phyloP scores from a whole-genome alignment of 2,888 invertebrate genomes.

The Deroplatys truncata region DNA sequence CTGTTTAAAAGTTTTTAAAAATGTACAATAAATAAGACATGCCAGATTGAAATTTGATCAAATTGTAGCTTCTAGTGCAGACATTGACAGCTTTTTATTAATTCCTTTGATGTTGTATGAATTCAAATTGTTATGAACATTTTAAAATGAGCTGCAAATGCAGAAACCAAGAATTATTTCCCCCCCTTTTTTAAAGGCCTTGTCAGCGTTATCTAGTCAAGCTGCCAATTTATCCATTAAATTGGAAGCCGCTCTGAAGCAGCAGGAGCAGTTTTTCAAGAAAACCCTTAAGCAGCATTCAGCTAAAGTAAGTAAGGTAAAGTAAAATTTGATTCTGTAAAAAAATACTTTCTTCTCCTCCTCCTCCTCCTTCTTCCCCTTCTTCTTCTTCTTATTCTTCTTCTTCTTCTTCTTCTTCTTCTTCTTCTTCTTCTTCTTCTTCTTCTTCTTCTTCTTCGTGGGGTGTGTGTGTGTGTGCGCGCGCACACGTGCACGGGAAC shows the following conservation, averaged over 20 bases:
- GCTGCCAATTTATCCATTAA: conserved; percentile 47
- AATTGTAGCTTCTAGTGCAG: too few relatives aligned
- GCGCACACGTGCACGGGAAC: background rate
- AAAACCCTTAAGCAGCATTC: conserved; percentile 60
- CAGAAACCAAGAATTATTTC: background rate
- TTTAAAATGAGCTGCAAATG: background rate
- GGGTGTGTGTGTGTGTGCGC: too few relatives aligned
- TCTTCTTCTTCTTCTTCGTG: too few relatives aligned
- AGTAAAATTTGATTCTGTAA: background rate
- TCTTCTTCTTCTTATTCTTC: too few relatives aligned
- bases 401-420: too few relatives aligned
- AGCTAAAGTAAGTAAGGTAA: conserved; percentile 42
- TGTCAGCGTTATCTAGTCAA: conserved; percentile 45
- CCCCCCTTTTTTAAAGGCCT: conserved; percentile 38
- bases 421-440: too few relatives aligned
- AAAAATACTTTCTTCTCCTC: background rate
- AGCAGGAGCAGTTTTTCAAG: conserved; percentile 54
- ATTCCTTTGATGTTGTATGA: too few relatives aligned
- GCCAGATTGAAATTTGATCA: too few relatives aligned
- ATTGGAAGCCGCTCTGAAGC: conserved; percentile 50
- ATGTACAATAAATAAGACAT: too few relatives aligned
- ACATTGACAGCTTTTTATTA: too few relatives aligned
- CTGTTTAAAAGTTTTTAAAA: too few relatives aligned
- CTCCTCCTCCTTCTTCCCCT: too few relatives aligned
- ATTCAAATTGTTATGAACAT: background rate